Evolutionary conservation across 2,888 invertebrate genomes (phyloP).

Genomic region (Pinctada fucata): DNA sequence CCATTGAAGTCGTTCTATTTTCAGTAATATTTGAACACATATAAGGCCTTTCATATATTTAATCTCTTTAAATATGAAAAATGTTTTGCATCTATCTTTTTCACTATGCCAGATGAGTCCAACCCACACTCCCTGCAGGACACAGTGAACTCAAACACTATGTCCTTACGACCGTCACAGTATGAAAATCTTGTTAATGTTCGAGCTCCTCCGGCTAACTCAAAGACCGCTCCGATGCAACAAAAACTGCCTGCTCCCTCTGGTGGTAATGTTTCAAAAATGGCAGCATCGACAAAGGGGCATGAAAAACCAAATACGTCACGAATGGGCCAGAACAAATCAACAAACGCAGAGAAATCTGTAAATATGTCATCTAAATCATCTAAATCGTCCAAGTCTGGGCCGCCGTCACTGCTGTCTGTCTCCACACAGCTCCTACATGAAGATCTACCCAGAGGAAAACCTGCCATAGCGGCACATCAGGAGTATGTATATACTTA

Average conservation of each 20-base stretch:
- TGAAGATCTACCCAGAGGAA: slow-evolving; percentile 57
- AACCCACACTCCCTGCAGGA: background rate
- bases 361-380: background rate
- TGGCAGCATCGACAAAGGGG: background rate
- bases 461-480: slow-evolving; percentile 50
- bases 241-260: slow-evolving; percentile 1
- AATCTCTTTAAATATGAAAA: too few species aligned
- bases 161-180: slow-evolving; percentile 43
- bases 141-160: background rate
- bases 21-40: too few species aligned
- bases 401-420: slow-evolving; percentile 23
- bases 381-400: background rate
- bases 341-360: background rate
- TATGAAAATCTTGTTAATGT: slow-evolving; percentile 45
- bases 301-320: background rate
- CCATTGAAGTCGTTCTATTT: too few species aligned
- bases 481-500: slow-evolving; percentile 54
- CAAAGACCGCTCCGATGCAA: background rate
- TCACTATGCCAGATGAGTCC: background rate
- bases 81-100: too few species aligned
- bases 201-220: slow-evolving; percentile 38
- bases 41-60: too few species aligned
- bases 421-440: slow-evolving; percentile 32
- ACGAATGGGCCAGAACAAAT: background rate
- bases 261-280: background rate